Base-by-base conservation (phyloP, 2,113 vertebrate genomes). In the Leucopsar rothschildi region DNA sequence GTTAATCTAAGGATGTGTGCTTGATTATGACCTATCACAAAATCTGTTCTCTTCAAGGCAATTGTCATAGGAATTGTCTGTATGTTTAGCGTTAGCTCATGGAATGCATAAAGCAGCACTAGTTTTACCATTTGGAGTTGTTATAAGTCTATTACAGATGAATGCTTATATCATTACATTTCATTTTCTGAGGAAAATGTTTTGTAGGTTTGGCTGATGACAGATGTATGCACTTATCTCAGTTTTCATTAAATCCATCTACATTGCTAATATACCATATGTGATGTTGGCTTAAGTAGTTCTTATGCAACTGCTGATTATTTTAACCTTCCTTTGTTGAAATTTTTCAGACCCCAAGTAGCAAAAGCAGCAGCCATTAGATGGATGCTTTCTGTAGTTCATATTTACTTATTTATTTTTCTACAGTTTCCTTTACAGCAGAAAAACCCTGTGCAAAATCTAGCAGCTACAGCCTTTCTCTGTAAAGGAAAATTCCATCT, bases 11-110 rank as follows among this genome's bases (percentile, higher is more conserved):
- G 87, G 86, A 90, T 88, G 80, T 75, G 88, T 76, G 50, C 90
- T 95, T 96, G 69, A 97, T 97, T 97, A 97, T 96, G 96, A 97
- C 89, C 97, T 92, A 96, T 91, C 90, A 86, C 24, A 96, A 60
- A 94, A 82, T 95, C 92, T 94, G 92, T 78, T 92, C 93, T 95
- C 86, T 81, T 95, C 76, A 80, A 86, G 90, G 93, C 55, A 95
- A 95, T 90, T 33, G 49, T 82, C 65, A 52, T 35, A 81, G 64
- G 63, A 92, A 93, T 85, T 64, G n/a, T 47, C 81, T 92, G 31
- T 83, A 92, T 81, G 10, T 50, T 95, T 97, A 97, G 81, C 56
- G 31, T 91, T 93, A 97, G 52, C 94, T 97, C 96, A 95, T 15
- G 70, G 95, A 96, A 95, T 63, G 21, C 73, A 93, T 96, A 85